Percentiles rank a stretch among this genome's conserved stretches.
phyloP scores from a whole-genome alignment of 1,140 invertebrate species.

The Cecropterus lyciades region DNA sequence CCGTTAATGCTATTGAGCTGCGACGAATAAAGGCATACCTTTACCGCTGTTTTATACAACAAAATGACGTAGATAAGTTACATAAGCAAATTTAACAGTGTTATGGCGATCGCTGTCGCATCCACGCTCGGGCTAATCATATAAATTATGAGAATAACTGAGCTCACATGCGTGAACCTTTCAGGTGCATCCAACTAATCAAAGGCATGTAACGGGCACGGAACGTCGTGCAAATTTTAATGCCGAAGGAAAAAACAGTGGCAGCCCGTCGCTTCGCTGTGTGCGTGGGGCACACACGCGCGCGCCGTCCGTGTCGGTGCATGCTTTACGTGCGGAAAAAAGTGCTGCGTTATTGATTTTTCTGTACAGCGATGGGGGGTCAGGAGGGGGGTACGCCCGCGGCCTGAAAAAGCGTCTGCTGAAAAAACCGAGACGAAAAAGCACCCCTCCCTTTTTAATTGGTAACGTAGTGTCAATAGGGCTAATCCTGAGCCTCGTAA shows the following conservation, averaged over 20 bases:
- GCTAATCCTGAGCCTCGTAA: conserved; percentile 78
- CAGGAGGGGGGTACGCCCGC: conserved; percentile 59
- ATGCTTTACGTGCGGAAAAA: conserved; percentile 83
- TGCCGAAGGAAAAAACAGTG: conserved; percentile 70
- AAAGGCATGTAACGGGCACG: conserved; percentile 53
- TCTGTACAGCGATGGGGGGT: conserved; percentile 70
- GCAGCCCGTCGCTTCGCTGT: conserved; percentile 61
- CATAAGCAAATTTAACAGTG: not conserved
- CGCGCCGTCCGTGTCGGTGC: conserved; percentile 64
- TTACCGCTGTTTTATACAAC: too few relatives aligned
- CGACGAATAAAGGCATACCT: too few relatives aligned
- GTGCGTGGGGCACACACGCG: conserved; percentile 64
- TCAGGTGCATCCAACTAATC: conserved; percentile 66
- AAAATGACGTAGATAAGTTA: not conserved
- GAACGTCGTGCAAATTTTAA: conserved; percentile 65
- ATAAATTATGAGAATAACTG: conserved; percentile 37
- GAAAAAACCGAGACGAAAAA: conserved; percentile 83
- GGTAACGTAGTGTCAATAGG: conserved; percentile 84
- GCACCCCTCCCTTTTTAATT: conserved; percentile 83
- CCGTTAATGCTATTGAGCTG: too few relatives aligned
- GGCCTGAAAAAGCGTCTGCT: conserved; percentile 82
- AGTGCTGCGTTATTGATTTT: conserved; percentile 83
- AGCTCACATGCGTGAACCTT: conserved; percentile 52
- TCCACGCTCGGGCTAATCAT: conserved; percentile 4
- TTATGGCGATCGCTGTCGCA: conserved; percentile 3